Percentiles rank a stretch among this genome's conserved stretches.
phyloP scores from a whole-genome alignment of 2,888 invertebrate species.

The Plagodis dolabraria region DNA sequence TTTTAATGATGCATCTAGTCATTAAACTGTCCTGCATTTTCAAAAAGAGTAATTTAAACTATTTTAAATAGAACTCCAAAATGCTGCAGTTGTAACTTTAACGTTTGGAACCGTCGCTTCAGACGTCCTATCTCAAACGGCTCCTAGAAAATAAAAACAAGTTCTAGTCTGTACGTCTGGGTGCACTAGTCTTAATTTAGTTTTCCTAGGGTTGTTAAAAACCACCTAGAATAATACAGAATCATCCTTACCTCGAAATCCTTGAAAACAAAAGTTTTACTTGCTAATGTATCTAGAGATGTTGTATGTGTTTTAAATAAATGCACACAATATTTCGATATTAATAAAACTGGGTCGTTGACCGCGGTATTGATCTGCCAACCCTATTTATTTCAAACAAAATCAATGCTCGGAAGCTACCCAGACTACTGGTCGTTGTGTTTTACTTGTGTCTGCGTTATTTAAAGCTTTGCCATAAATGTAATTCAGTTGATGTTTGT shows the following conservation, averaged over 20 bases:
- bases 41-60: too few species aligned
- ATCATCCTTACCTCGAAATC: not conserved
- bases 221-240: not conserved
- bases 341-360: conserved; percentile 9
- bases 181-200: conserved; percentile 23
- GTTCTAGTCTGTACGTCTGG: conserved; percentile 20
- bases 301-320: too few species aligned
- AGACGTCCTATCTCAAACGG: not conserved
- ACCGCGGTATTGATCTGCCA: not conserved
- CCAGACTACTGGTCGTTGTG: conserved; percentile 25
- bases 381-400: conserved; percentile 34
- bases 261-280: not conserved
- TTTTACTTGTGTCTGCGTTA: conserved; percentile 32
- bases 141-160: conserved; percentile 16
- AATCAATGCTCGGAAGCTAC: conserved; percentile 38
- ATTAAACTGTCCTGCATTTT: too few species aligned
- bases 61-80: too few species aligned
- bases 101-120: too few species aligned
- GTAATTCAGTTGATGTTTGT: conserved; percentile 18
- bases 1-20: too few species aligned
- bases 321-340: too few species aligned
- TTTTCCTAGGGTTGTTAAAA: conserved; percentile 12
- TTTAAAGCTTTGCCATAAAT: conserved; percentile 18
- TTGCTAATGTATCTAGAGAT: too few species aligned
- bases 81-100: too few species aligned